Percentiles rank a stretch among this genome's conserved stretches.
Conservation (phyloP, 2,888 invertebrate genomes). For the Lycaena phlaeas region DNA sequence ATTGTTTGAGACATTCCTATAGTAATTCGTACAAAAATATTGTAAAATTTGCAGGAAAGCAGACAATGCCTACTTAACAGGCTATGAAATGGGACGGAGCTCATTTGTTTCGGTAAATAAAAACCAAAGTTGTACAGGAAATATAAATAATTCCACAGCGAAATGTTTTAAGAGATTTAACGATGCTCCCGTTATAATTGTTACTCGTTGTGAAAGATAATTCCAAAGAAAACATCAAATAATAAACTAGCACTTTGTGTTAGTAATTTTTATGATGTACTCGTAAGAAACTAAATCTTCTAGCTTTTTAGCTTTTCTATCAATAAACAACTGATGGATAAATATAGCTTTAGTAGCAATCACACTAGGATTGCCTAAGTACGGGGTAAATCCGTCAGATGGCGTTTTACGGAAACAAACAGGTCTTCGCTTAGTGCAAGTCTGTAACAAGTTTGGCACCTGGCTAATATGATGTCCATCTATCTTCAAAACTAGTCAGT, state of each 20-base stretch:
- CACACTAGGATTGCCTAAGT: too few species aligned
- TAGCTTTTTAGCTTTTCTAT: too few species aligned
- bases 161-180: constrained; percentile 10
- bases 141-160: constrained; percentile 15
- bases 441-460: too few species aligned
- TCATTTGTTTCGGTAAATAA: constrained; percentile 21
- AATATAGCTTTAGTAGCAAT: too few species aligned
- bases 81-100: constrained; percentile 18
- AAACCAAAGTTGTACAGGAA: constrained; percentile 16
- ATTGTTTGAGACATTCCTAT: not conserved
- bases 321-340: too few species aligned
- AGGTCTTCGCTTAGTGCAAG: too few species aligned
- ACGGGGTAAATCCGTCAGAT: too few species aligned
- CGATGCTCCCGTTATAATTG: not conserved
- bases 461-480: too few species aligned
- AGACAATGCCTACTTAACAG: constrained; percentile 17
- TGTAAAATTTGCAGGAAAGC: constrained; percentile 7
- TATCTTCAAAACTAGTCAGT: too few species aligned
- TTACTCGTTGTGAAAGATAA: constrained; percentile 2
- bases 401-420: too few species aligned
- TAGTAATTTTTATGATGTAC: too few species aligned
- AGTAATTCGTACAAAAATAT: constrained; percentile 1
- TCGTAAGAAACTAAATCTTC: too few species aligned
- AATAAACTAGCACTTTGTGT: not conserved
- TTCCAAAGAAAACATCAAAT: not conserved